These are phyloP conservation scores for Poecile montanus DNA, from an alignment of 2,797 vertebrate species.

Conservation along the genomic window DNA sequence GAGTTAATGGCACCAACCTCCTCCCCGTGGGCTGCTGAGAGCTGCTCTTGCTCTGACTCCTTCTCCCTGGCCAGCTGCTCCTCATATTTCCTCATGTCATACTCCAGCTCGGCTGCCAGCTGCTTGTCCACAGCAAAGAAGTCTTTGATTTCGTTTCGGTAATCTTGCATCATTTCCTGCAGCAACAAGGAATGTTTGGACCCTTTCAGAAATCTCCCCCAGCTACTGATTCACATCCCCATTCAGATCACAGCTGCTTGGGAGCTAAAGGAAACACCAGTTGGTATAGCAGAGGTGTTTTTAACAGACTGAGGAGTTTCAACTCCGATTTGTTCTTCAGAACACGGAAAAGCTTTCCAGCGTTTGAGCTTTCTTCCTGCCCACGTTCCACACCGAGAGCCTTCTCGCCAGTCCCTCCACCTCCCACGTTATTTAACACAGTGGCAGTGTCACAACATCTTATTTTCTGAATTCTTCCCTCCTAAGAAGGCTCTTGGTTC, in stretches of 20 bases:
- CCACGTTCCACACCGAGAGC: conserved; percentile 31
- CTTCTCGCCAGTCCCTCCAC: conserved; percentile 26
- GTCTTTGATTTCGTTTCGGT: conserved; percentile 88
- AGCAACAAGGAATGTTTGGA: conserved; percentile 32
- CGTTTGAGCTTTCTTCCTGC: background rate
- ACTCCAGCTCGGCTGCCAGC: conserved; percentile 91
- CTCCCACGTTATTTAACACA: conserved; percentile 42
- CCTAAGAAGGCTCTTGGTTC: background rate
- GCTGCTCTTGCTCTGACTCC: conserved; percentile 58
- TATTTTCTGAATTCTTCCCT: conserved; percentile 3
- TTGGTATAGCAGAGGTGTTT: conserved; percentile 69
- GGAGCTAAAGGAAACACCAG: conserved; percentile 63
- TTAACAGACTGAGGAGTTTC: conserved; percentile 50
- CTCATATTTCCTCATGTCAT: conserved; percentile 85
- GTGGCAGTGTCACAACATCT: conserved; percentile 41
- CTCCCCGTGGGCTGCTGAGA: background rate
- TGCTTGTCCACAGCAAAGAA: conserved; percentile 90
- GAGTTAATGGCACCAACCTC: background rate
- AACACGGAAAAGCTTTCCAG: conserved; percentile 22
- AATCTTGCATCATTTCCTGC: conserved; percentile 89
- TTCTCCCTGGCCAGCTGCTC: conserved; percentile 78
- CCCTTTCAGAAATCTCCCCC: conserved; percentile 32
- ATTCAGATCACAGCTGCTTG: conserved; percentile 64
- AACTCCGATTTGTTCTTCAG: conserved; percentile 15
- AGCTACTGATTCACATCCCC: conserved; percentile 44